phyloP scores from a whole-genome alignment of 2,888 invertebrate genomes.

The Herminia tarsipennalis region DNA sequence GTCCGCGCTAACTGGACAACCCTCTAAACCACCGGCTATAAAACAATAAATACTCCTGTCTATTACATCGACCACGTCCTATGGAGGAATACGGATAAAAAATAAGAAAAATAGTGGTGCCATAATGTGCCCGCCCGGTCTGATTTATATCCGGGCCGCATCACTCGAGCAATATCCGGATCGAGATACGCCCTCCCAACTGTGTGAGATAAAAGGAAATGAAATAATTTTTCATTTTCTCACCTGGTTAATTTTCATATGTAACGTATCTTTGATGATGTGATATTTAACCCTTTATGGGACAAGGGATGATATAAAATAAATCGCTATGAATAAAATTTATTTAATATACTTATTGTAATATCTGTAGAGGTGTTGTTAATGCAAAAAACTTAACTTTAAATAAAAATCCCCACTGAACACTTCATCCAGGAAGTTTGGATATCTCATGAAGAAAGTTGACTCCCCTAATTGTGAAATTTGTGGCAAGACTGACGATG shows the following conservation, averaged over 20 bases:
- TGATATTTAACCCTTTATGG: constrained; percentile 18
- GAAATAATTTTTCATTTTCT: constrained; percentile 63
- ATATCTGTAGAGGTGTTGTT: too few species aligned
- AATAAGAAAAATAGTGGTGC: constrained; percentile 53
- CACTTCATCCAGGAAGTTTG: too few species aligned
- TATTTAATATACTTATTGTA: background rate
- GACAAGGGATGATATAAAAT: constrained; percentile 3
- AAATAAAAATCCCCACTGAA: too few species aligned
- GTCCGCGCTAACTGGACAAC: too few species aligned
- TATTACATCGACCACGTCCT: too few species aligned
- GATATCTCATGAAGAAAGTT: too few species aligned
- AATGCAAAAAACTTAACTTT: too few species aligned
- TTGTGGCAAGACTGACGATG: too few species aligned
- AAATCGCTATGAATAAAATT: too few species aligned
- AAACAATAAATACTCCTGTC: too few species aligned
- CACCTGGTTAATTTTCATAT: constrained; percentile 54
- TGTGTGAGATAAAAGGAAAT: constrained; percentile 58
- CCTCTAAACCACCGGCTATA: too few species aligned
- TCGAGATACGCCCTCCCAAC: constrained; percentile 24
- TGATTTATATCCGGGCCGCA: constrained; percentile 74
- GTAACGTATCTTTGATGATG: constrained; percentile 26
- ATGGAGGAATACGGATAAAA: constrained; percentile 48
- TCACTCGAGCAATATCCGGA: constrained; percentile 61
- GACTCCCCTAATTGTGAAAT: too few species aligned
- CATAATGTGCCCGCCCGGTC: constrained; percentile 51